Conservation (phyloP, 2,888 invertebrate species). For the Melanostoma mellinum region DNA sequence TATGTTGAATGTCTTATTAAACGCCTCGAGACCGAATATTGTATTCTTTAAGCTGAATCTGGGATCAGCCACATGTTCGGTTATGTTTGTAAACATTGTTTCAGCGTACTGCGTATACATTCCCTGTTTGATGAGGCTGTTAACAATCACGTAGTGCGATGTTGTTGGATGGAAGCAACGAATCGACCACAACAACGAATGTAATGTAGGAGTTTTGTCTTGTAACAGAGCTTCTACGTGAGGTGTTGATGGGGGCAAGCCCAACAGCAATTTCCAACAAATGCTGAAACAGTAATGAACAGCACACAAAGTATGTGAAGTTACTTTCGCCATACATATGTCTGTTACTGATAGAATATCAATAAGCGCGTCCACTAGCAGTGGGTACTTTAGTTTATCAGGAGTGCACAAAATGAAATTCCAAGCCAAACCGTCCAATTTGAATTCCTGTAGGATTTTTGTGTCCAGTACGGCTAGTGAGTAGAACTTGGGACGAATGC, state of each 20-base stretch:
- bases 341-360: constrained; percentile 92
- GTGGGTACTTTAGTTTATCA: constrained; percentile 94
- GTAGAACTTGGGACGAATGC: constrained; percentile 95
- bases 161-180: constrained; percentile 91
- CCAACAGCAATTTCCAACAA: constrained; percentile 87
- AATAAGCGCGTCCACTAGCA: constrained; percentile 92
- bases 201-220: constrained; percentile 88
- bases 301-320: constrained; percentile 88
- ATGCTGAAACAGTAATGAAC: constrained; percentile 93
- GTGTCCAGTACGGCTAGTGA: constrained; percentile 90
- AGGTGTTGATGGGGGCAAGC: constrained; percentile 94
- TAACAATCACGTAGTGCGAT: constrained; percentile 92
- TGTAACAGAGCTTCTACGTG: constrained; percentile 92
- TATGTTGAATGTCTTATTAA: constrained; percentile 78
- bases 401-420: constrained; percentile 96
- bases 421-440: constrained; percentile 95
- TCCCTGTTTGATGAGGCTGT: constrained; percentile 94
- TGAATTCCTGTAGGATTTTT: constrained; percentile 89
- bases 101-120: constrained; percentile 90
- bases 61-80: constrained; percentile 80
- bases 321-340: constrained; percentile 84
- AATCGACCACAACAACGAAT: constrained; percentile 95
- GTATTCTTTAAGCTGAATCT: constrained; percentile 80
- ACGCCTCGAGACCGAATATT: constrained; percentile 79
- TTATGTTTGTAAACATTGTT: constrained; percentile 80